Evolutionary conservation across 2,113 vertebrate genomes (phyloP).

Genomic region (Echinops telfairi): DNA sequence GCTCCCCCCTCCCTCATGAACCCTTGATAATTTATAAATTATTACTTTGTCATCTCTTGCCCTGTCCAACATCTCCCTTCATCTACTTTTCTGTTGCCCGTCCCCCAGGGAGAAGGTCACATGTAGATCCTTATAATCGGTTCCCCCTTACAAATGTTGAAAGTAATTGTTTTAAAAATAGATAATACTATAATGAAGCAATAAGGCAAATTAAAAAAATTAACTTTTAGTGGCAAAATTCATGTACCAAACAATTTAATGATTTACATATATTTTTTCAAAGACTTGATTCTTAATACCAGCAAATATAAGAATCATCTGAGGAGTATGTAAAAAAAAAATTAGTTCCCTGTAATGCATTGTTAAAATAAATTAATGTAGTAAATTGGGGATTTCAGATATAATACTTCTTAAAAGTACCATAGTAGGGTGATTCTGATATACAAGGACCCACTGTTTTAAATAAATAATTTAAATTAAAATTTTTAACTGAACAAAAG

Average conservation of each 20-base stretch:
- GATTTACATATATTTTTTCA: background rate
- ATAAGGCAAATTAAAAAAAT: background rate
- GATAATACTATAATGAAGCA: background rate
- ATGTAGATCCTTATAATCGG: no score
- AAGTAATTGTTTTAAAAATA: background rate
- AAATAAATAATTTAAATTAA: background rate
- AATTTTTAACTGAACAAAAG: background rate
- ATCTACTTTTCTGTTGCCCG: no score
- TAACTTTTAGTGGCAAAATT: no score
- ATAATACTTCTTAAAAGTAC: background rate
- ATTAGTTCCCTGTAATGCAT: background rate
- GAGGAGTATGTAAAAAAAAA: background rate
- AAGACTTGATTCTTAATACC: background rate
- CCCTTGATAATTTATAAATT: no score
- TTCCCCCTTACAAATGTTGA: background rate
- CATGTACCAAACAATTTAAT: no score
- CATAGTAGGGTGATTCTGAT: background rate
- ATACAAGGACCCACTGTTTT: background rate
- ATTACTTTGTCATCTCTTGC: no score
- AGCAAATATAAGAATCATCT: background rate
- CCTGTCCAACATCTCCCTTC: no score
- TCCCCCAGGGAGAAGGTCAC: no score
- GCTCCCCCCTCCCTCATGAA: no score
- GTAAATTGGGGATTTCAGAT: background rate
- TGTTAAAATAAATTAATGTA: background rate